Evolutionary conservation across 2,888 invertebrate species (phyloP), one percentile per base, ranked within the genome.

Genomic region (Pristionchus japonicus): DNA sequence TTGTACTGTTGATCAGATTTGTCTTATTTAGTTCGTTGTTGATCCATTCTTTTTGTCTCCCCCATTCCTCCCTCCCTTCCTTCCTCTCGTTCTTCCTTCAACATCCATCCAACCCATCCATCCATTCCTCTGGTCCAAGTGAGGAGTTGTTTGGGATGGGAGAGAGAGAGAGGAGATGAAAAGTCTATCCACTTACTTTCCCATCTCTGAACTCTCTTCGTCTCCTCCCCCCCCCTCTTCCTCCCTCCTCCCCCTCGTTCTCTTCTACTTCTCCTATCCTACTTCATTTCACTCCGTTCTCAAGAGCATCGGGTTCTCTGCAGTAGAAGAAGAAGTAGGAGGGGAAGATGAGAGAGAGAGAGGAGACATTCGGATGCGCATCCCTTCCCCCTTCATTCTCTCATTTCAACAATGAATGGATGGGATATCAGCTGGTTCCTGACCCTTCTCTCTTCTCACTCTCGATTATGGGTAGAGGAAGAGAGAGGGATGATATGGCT

Each of bases 141-240:
- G 77, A 47, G 43, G 77, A 80, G 43, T 80, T 47, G 77, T 47
- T 40, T 47, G 77, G 40, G 70, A 70, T 31, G 70, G 31, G 70
- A 70, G 17, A 70, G 37, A 37, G 70, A 70, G 70, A 70, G 34
- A 70, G 70, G 37, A 37, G 70, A n/a, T n/a, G n/a, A n/a, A n/a
- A n/a, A n/a, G 31, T 37, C 70, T 37, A 31, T 70, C 31, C 37
- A 31, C 37, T 37, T 34, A 23, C 57, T 52, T 34, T 27, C 34
- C 83, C 57, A 37, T 80, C 77, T 47, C 77, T 80, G 77, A n/a
- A 43, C 77, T 80, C 77, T 80, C 77, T 80, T 34, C 43, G 15
- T 7, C 70, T 70, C 70, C 77, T 43, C 47, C 27, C 70, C 13
- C 37, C 20, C 37, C 31, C 67, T 37, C 70, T 37, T 37, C 27